These are phyloP conservation scores for Pediacus dermestoides DNA, from an alignment of 2,888 invertebrate species.

Conservation along the genomic window DNA sequence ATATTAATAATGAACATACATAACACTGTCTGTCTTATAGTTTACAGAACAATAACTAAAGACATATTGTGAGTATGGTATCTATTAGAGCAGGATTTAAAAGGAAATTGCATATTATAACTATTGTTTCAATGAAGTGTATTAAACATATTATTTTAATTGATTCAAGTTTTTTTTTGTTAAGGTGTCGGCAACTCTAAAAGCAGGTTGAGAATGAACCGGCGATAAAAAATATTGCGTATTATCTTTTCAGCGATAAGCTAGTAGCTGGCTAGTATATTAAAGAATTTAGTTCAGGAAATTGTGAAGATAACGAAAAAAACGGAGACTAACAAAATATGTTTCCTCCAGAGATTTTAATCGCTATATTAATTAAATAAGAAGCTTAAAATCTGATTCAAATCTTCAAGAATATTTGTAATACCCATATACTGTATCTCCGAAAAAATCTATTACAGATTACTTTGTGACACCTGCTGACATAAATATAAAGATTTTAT, in stretches of 20 bases:
- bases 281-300: no score
- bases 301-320: no score
- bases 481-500: neutral
- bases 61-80: neutral
- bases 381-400: neutral
- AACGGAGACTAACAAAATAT: no score
- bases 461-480: slow-evolving; percentile 1
- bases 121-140: no score
- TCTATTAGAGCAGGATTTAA: slow-evolving; percentile 1
- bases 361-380: slow-evolving; percentile 1
- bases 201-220: no score
- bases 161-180: no score
- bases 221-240: no score
- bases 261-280: no score
- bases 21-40: slow-evolving; percentile 19
- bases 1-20: slow-evolving; percentile 30
- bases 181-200: no score
- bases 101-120: slow-evolving; percentile 1
- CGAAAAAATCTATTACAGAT: slow-evolving; percentile 1
- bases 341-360: no score
- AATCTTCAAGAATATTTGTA: neutral
- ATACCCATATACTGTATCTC: neutral
- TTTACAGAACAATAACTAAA: neutral
- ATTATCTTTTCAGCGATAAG: no score
- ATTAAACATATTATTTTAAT: no score